Evolutionary conservation across 2,113 vertebrate species (phyloP).

Genomic region (Indicator maculatus): DNA sequence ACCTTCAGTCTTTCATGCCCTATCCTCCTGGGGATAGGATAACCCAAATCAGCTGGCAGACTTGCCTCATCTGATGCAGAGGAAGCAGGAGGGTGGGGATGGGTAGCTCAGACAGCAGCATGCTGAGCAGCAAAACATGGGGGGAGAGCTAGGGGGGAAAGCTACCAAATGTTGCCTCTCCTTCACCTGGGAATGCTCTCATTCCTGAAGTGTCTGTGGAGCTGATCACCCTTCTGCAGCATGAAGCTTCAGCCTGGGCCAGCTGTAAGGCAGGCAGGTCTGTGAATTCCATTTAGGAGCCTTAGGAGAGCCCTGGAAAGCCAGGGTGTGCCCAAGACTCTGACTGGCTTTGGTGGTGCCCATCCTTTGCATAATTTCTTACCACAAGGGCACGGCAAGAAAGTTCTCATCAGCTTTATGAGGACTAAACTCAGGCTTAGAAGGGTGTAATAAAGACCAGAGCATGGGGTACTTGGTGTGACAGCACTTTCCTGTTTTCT

Average conservation of each 20-base stretch:
- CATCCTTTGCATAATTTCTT: constrained; percentile 24
- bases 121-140: not conserved
- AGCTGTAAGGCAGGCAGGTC: not conserved
- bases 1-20: not conserved
- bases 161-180: not conserved
- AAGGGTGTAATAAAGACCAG: not conserved
- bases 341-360: not conserved
- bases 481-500: not conserved
- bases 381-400: not conserved
- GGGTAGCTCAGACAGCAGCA: not conserved
- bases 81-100: not conserved
- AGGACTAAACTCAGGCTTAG: not conserved
- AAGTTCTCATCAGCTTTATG: not conserved
- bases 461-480: not conserved
- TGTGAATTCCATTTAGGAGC: not conserved
- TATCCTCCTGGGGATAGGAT: not conserved
- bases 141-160: not conserved
- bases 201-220: not conserved
- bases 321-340: not conserved
- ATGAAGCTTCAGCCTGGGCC: not conserved
- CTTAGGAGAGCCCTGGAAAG: not conserved
- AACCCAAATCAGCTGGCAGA: not conserved
- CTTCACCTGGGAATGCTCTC: not conserved
- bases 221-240: not conserved
- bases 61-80: not conserved